Evolutionary conservation across 2,888 invertebrate species (phyloP).

Genomic region (Alloscopus bannaensis): DNA sequence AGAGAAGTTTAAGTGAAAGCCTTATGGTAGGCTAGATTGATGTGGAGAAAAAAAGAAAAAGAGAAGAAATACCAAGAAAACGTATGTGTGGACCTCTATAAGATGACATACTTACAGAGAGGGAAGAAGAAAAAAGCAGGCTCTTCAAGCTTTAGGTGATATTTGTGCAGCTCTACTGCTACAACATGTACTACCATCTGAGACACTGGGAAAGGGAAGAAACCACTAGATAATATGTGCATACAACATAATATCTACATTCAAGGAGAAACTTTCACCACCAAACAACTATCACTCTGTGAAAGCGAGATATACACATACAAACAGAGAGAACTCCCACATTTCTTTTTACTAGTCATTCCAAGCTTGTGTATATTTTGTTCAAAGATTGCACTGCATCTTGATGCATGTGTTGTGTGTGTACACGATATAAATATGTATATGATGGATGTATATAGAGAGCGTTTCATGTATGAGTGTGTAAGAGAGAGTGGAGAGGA

Average conservation of each 20-base stretch:
- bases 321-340: constrained; percentile 24
- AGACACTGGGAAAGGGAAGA: neutral
- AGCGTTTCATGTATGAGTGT: constrained; percentile 24
- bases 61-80: constrained; percentile 4
- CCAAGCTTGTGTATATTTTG: constrained; percentile 3
- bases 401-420: constrained; percentile 2
- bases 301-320: constrained; percentile 23
- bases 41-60: constrained; percentile 7
- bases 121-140: constrained; percentile 9
- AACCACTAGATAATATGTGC: constrained; percentile 7
- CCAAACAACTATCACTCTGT: constrained; percentile 45
- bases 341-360: constrained; percentile 13
- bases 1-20: constrained; percentile 43
- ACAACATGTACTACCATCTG: neutral
- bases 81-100: neutral
- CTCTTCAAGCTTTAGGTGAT: neutral
- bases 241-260: neutral
- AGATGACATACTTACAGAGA: constrained; percentile 47
- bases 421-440: constrained; percentile 23
- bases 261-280: neutral
- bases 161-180: neutral
- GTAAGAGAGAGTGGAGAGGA: constrained; percentile 25
- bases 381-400: neutral
- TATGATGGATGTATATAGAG: constrained; percentile 19
- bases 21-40: constrained; percentile 27